Conservation (phyloP, 1,140 invertebrate genomes). For the Drosophila albomicans region DNA sequence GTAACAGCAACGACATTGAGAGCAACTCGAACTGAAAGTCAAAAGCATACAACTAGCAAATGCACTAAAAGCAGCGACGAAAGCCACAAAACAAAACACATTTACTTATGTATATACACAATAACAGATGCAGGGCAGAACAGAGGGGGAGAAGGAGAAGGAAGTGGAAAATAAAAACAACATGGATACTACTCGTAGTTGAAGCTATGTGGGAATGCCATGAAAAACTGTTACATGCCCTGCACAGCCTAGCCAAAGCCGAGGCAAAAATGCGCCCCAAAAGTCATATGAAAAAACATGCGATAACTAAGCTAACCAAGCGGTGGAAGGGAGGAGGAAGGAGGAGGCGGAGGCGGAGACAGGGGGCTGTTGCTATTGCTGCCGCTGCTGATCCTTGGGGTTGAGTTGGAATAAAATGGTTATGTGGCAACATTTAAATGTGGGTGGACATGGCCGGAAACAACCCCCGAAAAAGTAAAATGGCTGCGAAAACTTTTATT, state of each 20-base stretch:
- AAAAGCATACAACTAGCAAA: conserved; percentile 62
- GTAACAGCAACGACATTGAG: not conserved
- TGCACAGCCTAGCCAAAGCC: conserved; percentile 19
- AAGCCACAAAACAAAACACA: conserved; percentile 51
- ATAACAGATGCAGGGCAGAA: not conserved
- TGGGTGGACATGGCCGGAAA: conserved; percentile 50
- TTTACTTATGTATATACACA: conserved; percentile 42
- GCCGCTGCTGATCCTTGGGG: conserved; percentile 4
- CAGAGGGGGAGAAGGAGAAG: not conserved
- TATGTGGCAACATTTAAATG: conserved; percentile 78
- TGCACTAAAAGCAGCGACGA: conserved; percentile 56
- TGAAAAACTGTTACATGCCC: conserved; percentile 8
- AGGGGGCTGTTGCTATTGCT: not conserved
- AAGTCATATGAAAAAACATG: conserved; percentile 82
- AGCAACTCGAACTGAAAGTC: conserved; percentile 10
- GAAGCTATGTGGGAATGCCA: not conserved
- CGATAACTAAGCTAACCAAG: conserved; percentile 58
- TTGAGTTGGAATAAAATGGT: conserved; percentile 52
- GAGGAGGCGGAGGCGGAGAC: no score
- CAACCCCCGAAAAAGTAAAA: conserved; percentile 80
- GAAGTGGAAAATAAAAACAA: conserved; percentile 29
- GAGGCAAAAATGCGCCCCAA: conserved; percentile 61
- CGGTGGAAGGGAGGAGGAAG: not conserved
- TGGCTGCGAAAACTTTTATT: conserved; percentile 84
- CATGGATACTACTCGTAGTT: conserved; percentile 24